phyloP scores from a whole-genome alignment of 2,888 invertebrate genomes.

The Podotricha telesiphe region DNA sequence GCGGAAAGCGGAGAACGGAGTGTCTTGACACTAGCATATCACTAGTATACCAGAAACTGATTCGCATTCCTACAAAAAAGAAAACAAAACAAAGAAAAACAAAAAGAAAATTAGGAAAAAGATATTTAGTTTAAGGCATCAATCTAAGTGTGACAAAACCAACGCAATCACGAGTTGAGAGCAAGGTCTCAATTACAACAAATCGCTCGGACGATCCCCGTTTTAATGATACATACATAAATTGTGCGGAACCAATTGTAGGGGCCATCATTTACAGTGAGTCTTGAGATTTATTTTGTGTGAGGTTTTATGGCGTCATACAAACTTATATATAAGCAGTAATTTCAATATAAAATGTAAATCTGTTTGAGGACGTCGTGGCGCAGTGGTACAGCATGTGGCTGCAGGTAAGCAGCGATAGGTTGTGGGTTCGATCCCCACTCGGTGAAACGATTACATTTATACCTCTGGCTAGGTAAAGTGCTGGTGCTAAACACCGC shows the following conservation, averaged over 20 bases:
- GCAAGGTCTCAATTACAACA: constrained; percentile 22
- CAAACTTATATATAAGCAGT: neutral
- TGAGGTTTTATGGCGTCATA: constrained; percentile 6
- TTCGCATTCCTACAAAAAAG: neutral
- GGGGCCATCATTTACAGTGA: constrained; percentile 37
- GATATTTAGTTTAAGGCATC: neutral
- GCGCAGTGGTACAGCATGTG: no score
- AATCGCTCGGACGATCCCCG: constrained; percentile 33
- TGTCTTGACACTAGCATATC: no score
- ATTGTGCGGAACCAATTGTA: constrained; percentile 36
- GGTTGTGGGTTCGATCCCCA: no score
- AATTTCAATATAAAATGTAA: no score
- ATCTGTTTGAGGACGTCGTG: no score
- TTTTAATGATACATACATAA: constrained; percentile 39
- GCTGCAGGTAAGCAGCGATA: no score
- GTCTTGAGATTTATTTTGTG: constrained; percentile 21
- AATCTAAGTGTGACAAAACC: constrained; percentile 15
- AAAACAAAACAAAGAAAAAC: neutral
- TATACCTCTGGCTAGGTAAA: no score
- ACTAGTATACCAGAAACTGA: no score
- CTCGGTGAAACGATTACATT: no score
- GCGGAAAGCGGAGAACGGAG: no score
- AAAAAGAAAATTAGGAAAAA: neutral
- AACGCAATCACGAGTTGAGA: constrained; percentile 23
- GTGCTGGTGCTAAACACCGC: no score